A percentile compares a stretch with the other conserved stretches of the same genome.
phyloP scores from a whole-genome alignment of 2,888 invertebrate species.

The Ferrisia virgata region DNA sequence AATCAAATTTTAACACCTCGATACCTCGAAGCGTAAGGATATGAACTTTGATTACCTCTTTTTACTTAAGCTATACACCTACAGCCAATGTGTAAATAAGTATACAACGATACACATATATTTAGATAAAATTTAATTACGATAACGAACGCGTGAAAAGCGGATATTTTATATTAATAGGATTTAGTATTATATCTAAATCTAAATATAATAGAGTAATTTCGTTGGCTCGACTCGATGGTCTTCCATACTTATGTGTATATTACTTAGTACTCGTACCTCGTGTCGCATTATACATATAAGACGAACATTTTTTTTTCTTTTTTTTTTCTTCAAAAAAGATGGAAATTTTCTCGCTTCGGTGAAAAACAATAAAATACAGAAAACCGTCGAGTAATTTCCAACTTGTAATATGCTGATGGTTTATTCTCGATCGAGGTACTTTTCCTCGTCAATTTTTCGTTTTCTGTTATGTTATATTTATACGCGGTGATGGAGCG shows the following conservation, averaged over 20 bases:
- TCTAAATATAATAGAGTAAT: slow-evolving; percentile 3
- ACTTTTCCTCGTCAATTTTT: background rate
- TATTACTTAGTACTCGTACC: too few species aligned
- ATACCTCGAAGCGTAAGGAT: background rate
- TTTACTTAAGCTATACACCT: background rate
- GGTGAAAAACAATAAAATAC: slow-evolving; percentile 16
- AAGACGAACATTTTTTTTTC: too few species aligned
- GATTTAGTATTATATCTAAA: background rate
- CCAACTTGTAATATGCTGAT: background rate
- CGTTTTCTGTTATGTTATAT: background rate
- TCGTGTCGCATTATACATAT: background rate
- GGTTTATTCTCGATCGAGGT: background rate
- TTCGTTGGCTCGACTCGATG: background rate
- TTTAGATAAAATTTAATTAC: background rate
- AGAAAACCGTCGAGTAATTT: slow-evolving; percentile 8
- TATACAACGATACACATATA: background rate
- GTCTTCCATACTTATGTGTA: too few species aligned
- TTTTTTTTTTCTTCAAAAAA: background rate
- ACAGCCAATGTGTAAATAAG: background rate
- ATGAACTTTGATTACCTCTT: background rate
- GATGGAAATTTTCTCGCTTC: background rate
- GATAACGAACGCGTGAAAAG: background rate
- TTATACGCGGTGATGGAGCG: background rate
- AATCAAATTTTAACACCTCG: background rate
- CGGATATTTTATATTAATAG: background rate